These are phyloP conservation scores for Tretioscincus oriximinensis DNA, from an alignment of 2,113 vertebrate genomes.

Conservation along the genomic window DNA sequence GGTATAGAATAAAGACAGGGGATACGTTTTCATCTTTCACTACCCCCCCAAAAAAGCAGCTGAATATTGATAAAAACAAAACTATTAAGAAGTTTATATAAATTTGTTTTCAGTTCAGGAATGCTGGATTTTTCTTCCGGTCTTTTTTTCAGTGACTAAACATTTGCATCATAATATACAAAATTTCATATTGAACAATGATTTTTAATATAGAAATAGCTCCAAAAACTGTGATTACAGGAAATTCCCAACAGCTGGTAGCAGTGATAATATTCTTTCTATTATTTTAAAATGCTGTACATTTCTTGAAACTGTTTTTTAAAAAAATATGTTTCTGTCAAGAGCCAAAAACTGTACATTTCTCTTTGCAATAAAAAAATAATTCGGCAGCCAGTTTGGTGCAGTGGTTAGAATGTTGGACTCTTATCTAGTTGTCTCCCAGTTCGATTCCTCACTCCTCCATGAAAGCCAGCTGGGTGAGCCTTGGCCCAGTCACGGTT, in stretches of 20 bases:
- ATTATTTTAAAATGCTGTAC: constrained; percentile 30
- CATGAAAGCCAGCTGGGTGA: too few relatives aligned
- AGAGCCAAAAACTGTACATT: constrained; percentile 37
- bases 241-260: constrained; percentile 9
- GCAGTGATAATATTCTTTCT: constrained; percentile 40
- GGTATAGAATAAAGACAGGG: background rate
- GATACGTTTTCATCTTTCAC: background rate
- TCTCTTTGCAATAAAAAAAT: background rate
- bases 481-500: too few relatives aligned
- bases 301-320: constrained; percentile 38
- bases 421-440: too few relatives aligned
- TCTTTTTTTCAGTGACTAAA: constrained; percentile 2
- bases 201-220: background rate
- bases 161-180: constrained; percentile 18
- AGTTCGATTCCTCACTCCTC: too few relatives aligned
- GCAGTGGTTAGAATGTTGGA: too few relatives aligned
- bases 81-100: constrained; percentile 28
- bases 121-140: background rate
- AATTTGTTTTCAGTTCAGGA: constrained; percentile 12
- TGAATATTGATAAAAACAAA: background rate
- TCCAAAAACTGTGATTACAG: constrained; percentile 8
- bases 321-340: constrained; percentile 26
- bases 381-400: too few relatives aligned
- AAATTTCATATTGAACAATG: constrained; percentile 2
- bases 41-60: constrained; percentile 40